Percentiles rank a stretch among this genome's conserved stretches.
phyloP scores from a whole-genome alignment of 2,113 vertebrate species.

The Rhegmatorhina hoffmannsi region DNA sequence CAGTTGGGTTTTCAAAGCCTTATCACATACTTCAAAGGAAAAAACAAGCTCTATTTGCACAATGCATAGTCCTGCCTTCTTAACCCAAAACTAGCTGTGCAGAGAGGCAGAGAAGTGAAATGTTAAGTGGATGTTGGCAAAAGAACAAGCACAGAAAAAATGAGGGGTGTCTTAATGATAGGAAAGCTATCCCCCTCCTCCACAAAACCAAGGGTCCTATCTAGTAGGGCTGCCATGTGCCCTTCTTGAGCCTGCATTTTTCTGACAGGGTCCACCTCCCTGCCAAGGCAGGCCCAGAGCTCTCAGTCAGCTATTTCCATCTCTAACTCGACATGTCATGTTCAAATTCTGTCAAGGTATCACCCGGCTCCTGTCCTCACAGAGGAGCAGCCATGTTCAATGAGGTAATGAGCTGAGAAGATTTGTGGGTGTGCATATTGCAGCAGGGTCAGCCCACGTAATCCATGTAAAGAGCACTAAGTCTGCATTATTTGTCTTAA shows the following conservation, averaged over 20 bases:
- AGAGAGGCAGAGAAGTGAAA: not conserved
- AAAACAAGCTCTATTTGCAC: constrained; percentile 48
- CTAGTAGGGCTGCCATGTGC: not conserved
- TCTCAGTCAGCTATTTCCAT: not conserved
- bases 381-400: not conserved
- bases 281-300: not conserved
- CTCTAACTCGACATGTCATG: not conserved
- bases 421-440: constrained; percentile 48
- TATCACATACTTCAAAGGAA: constrained; percentile 34
- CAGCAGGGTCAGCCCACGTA: constrained; percentile 29
- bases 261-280: not conserved
- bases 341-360: not conserved
- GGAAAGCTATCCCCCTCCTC: not conserved
- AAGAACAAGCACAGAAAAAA: not conserved
- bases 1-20: constrained; percentile 52
- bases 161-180: not conserved
- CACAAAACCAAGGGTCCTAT: not conserved
- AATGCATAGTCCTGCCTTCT: not conserved
- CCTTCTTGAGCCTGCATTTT: not conserved
- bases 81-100: not conserved
- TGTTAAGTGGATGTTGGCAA: not conserved
- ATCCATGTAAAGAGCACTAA: constrained; percentile 28
- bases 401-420: constrained; percentile 53
- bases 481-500: constrained; percentile 55
- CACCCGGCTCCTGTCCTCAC: not conserved